Evolutionary conservation across 2,113 vertebrate genomes (phyloP), one percentile per base, ranked within the genome.

Genomic region (Psephotus haematonotus): DNA sequence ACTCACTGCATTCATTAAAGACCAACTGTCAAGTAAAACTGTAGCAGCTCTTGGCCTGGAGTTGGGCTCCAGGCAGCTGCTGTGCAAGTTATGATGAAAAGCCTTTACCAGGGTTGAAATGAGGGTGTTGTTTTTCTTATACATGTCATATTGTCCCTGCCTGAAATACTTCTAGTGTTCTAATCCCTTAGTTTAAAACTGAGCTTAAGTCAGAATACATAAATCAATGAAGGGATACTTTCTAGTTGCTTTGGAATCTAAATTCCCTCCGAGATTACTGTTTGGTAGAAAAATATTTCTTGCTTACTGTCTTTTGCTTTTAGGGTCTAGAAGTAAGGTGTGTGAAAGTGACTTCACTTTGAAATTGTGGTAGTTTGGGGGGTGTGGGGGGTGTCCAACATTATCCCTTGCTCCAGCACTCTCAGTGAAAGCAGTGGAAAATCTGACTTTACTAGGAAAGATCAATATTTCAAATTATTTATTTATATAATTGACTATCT

Each of bases 161-260:
- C n/a, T 85, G 84, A 86, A 60, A 88, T 95, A 88, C 53, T 94
- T 79, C 67, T 52, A 52, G 53, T 71, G 19, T 22, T 60, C n/a
- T 84, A 95, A 96, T 92, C 86, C 50, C 24, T 84, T 89, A 92
- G 41, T 92, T 93, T 86, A 97, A 95, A 27, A 46, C 28, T 27
- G 14, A 79, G 4, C 6, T 97, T 55, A 96, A 76, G 17, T 92
- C 16, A 72, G 79, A 85, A 79, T 59, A 17, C 37, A 82, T 88
- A 95, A 93, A 96, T 94, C 68, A 96, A 50, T 72, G 39, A 94
- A 84, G 15, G n/a, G 29, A 43, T 59, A 86, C 13, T 62, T 60
- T 85, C 60, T 39, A 2, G 33, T 35, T 88, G 39, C 12, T 62
- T 78, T 92, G 37, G 20, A 92, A 68, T 76, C n/a, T 53, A 74